Evolutionary conservation across 2,797 vertebrate genomes (phyloP).

Genomic region (Micrastur ruficollis): DNA sequence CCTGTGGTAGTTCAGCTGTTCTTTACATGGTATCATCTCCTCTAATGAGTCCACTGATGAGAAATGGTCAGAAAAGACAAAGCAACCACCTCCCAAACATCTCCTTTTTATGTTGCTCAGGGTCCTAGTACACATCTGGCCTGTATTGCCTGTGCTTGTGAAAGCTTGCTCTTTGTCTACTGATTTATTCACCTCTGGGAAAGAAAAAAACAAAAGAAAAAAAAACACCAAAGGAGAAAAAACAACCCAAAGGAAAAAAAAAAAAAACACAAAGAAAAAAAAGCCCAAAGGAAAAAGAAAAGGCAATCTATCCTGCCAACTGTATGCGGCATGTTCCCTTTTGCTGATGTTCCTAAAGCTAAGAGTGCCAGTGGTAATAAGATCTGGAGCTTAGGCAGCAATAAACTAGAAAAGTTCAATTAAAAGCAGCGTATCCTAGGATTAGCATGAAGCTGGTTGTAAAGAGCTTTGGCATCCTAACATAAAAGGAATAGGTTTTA

Average conservation of each 20-base stretch:
- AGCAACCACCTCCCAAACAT: neutral
- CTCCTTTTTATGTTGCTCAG: neutral
- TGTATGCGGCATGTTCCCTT: neutral
- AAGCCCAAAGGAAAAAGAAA: neutral
- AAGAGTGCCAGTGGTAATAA: neutral
- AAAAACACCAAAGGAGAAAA: neutral
- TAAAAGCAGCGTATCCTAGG: neutral
- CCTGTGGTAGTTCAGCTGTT: neutral
- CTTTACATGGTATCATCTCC: neutral
- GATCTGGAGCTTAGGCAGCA: neutral
- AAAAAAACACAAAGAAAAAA: neutral
- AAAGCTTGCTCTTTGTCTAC: neutral
- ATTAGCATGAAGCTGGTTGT: neutral
- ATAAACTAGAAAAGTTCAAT: neutral
- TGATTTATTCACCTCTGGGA: neutral
- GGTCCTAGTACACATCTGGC: neutral
- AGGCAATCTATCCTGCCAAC: neutral
- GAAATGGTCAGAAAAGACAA: neutral
- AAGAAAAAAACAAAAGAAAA: neutral
- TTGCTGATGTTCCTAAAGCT: neutral
- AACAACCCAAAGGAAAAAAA: neutral
- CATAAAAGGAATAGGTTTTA: neutral
- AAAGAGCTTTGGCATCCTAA: neutral
- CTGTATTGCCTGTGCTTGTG: neutral
- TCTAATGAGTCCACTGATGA: neutral